These are phyloP conservation scores for Microcebus lehilahytsara DNA, from an alignment of 2,113 vertebrate genomes.

Conservation along the genomic window DNA sequence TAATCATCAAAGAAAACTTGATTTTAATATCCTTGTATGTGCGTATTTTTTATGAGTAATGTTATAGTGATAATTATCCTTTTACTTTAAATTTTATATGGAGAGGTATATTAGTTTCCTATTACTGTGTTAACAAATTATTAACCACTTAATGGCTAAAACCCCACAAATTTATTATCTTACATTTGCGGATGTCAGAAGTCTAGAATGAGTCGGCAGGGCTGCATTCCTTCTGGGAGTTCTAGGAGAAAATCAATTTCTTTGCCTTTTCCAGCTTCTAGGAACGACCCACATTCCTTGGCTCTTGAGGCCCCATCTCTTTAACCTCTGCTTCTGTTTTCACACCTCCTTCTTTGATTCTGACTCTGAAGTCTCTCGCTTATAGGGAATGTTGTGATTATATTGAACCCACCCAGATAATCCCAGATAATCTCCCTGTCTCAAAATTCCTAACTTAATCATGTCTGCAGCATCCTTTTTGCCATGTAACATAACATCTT, in stretches of 20 bases:
- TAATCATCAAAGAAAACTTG: not conserved
- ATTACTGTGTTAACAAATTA: not conserved
- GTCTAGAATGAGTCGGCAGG: not conserved
- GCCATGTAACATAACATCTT: not conserved
- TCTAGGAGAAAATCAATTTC: not conserved
- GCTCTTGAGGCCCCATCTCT: not conserved
- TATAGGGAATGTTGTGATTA: not conserved
- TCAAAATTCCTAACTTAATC: not conserved
- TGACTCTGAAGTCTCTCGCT: not conserved
- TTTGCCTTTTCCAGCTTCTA: not conserved
- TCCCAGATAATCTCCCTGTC: not conserved
- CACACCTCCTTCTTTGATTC: not conserved
- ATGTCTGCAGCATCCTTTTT: not conserved
- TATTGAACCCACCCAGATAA: accelerated
- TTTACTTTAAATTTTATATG: not conserved
- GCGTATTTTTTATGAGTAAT: not conserved
- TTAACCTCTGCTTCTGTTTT: not conserved
- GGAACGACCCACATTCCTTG: not conserved
- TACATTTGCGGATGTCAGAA: not conserved
- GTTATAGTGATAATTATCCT: not conserved
- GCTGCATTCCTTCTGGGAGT: not conserved
- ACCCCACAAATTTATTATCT: not conserved
- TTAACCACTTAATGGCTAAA: not conserved
- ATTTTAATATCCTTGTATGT: not conserved
- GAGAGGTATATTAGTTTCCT: not conserved